Evolutionary conservation across 2,797 vertebrate genomes (phyloP).

Genomic region (Siniperca obscura): DNA sequence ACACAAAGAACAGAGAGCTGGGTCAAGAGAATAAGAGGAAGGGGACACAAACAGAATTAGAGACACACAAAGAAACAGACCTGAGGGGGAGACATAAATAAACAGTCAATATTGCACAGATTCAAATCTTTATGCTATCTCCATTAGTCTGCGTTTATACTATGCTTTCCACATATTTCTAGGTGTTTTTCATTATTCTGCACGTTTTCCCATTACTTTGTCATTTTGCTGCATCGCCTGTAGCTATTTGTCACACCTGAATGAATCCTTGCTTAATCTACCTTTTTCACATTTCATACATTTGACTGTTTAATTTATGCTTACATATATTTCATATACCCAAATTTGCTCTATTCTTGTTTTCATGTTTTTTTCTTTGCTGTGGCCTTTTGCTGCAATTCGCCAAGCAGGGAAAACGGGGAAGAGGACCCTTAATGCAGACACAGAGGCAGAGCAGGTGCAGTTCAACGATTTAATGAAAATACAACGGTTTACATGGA

Average conservation of each 20-base stretch:
- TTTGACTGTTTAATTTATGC: neutral
- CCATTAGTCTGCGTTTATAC: neutral
- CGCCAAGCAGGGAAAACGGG: no score
- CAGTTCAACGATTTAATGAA: no score
- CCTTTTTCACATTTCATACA: slow-evolving; percentile 5
- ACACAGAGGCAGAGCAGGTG: no score
- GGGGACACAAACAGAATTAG: slow-evolving; percentile 57
- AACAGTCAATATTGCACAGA: slow-evolving; percentile 25
- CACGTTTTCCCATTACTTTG: slow-evolving; percentile 8
- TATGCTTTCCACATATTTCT: neutral
- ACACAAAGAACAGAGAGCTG: slow-evolving; percentile 41
- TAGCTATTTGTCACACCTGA: neutral
- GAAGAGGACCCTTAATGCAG: no score
- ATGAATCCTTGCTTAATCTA: neutral
- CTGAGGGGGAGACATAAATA: slow-evolving; percentile 45
- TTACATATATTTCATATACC: neutral
- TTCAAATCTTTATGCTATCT: slow-evolving; percentile 24
- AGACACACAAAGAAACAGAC: slow-evolving; percentile 57
- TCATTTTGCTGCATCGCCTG: slow-evolving; percentile 18
- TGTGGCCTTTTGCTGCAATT: neutral
- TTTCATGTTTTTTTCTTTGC: slow-evolving; percentile 4
- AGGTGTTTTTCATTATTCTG: neutral
- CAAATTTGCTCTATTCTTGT: neutral
- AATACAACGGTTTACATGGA: no score
- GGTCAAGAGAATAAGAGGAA: slow-evolving; percentile 52